phyloP scores from a whole-genome alignment of 2,113 vertebrate genomes.

The Tichodroma muraria region DNA sequence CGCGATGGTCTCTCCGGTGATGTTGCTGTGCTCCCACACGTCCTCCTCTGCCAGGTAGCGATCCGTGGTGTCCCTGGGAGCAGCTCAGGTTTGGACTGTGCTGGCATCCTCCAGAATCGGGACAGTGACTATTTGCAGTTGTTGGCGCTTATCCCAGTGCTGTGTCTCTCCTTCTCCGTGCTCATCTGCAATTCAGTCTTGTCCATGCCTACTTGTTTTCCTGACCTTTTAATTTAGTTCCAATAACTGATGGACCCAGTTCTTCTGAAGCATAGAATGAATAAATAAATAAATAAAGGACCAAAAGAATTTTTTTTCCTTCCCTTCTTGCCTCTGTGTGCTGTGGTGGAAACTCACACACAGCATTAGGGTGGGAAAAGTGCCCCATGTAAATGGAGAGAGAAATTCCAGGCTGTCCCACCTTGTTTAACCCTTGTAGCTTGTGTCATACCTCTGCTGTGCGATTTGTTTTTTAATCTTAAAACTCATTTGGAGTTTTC shows the following conservation, averaged over 20 bases:
- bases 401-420: neutral
- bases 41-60: neutral
- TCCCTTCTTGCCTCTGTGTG: neutral
- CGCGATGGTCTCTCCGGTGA: accelerated
- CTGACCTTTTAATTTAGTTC: constrained; percentile 21
- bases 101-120: neutral
- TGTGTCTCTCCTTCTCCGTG: neutral
- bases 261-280: neutral
- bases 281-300: neutral
- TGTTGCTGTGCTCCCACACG: accelerated
- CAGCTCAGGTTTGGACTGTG: accelerated
- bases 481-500: neutral
- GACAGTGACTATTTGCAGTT: neutral
- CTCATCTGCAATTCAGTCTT: constrained; percentile 30
- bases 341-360: neutral
- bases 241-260: neutral
- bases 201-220: neutral
- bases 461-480: neutral
- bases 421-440: neutral
- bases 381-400: neutral
- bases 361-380: neutral
- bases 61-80: neutral
- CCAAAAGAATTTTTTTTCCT: neutral
- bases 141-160: neutral
- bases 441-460: neutral